Percentiles rank a stretch among this genome's conserved stretches.
Evolutionary conservation across 2,797 vertebrate species (phyloP).

Genomic region (Protosalanx chinensis): DNA sequence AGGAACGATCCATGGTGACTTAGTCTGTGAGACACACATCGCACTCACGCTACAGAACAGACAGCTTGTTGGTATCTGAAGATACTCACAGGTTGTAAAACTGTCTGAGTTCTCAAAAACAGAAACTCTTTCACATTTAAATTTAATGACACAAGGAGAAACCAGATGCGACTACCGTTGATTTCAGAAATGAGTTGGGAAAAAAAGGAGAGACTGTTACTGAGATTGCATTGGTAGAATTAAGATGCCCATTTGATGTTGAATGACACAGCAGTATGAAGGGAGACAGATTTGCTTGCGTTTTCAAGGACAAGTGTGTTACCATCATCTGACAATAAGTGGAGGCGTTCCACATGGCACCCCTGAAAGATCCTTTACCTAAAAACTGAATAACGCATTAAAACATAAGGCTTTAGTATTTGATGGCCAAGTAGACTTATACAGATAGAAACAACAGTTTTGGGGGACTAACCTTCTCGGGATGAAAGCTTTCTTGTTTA

Average conservation of each 20-base stretch:
- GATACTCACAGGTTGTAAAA: background rate
- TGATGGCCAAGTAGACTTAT: background rate
- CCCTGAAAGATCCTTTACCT: slow-evolving; percentile 68
- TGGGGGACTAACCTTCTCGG: background rate
- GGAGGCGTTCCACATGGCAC: slow-evolving; percentile 40
- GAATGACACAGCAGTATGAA: slow-evolving; percentile 28
- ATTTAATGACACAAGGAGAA: background rate
- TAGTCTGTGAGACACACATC: background rate
- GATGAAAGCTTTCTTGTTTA: background rate
- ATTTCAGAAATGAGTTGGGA: background rate
- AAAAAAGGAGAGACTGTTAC: slow-evolving; percentile 3
- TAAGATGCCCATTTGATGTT: background rate
- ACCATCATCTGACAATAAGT: slow-evolving; percentile 59
- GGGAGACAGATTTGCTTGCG: slow-evolving; percentile 20
- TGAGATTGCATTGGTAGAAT: background rate
- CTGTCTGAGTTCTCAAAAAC: no score
- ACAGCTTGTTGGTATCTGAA: background rate
- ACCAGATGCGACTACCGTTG: background rate
- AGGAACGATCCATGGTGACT: slow-evolving; percentile 9
- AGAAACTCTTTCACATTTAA: background rate
- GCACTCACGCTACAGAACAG: background rate
- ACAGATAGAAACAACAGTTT: background rate
- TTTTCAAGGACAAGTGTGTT: slow-evolving; percentile 35
- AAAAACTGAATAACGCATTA: slow-evolving; percentile 43
- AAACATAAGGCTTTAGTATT: slow-evolving; percentile 39